Evolutionary conservation across 2,888 invertebrate species (phyloP), one percentile per base, ranked within the genome.

Genomic region (Alloscopus bannaensis): DNA sequence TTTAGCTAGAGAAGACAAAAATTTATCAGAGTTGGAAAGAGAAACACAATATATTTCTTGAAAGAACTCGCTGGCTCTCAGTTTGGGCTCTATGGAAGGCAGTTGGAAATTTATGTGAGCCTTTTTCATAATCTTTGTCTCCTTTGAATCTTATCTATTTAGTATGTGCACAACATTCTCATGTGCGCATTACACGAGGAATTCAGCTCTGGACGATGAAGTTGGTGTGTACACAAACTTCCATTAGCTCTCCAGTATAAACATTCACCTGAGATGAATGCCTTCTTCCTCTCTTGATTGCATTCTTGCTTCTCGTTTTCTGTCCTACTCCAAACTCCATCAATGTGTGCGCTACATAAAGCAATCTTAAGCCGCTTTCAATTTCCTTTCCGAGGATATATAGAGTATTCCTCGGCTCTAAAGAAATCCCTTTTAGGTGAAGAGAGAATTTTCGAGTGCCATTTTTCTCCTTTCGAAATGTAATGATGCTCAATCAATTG

Each of bases 21-120:
- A 50, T 31, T 66, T 50, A 50, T 50, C 47, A 29, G 20, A 31
- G 28, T 57, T 2, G 28, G n/a, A 28, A 31, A 31, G 8, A 18
- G 18, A 59, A 16, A 42, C n/a, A n/a, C n/a, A n/a, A n/a, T n/a
- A n/a, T 62, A 26, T 45, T 40, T 45, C 45, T 13, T 36, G 36
- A 36, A 36, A 36, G 8, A 6, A 6, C 36, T 36, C 13, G 6
- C 13, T 18, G 24, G 24, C 52, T 52, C n/a, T 52, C 20, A 22
- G 4, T 20, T 24, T n/a, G 4, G 11, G 22, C 52, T 24, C 4
- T 52, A 52, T 22, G 22, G 22, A 26, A 40, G 71, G 62, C 71
- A 71, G 71, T 71, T 71, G 24, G 62, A 36, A 71, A 71, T 71
- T 71, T 71, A 71, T 71, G 71, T 47, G 71, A 62, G 26, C 55